A percentile compares a stretch with the other conserved stretches of the same genome.
Conservation (phyloP, 2,113 vertebrate genomes). For the Hemibates koningsi region DNA sequence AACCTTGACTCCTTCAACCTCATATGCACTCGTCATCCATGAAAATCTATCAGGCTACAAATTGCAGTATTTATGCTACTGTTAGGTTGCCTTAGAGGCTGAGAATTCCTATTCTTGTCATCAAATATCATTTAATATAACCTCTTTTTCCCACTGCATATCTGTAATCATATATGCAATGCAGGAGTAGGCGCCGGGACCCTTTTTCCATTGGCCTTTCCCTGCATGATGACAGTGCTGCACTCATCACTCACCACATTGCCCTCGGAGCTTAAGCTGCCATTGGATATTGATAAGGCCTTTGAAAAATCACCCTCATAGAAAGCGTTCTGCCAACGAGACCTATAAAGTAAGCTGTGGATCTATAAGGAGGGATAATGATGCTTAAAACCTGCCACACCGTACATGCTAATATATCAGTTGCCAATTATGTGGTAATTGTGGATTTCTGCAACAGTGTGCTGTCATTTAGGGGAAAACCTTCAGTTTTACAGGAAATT, state of each 20-base stretch:
- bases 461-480: not conserved
- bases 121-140: slow-evolving; percentile 5
- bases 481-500: not conserved
- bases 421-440: slow-evolving; percentile 38
- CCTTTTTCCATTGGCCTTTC: slow-evolving; percentile 29
- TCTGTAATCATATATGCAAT: slow-evolving; percentile 26
- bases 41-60: slow-evolving; percentile 10
- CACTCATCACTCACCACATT: slow-evolving; percentile 44
- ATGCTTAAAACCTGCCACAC: slow-evolving; percentile 43
- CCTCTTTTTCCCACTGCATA: not conserved
- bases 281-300: slow-evolving; percentile 54
- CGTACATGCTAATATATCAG: slow-evolving; percentile 40
- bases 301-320: slow-evolving; percentile 55
- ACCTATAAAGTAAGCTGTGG: slow-evolving; percentile 44
- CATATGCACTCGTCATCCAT: slow-evolving; percentile 1
- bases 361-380: slow-evolving; percentile 58
- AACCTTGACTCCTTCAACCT: slow-evolving; percentile 59
- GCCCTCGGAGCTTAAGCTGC: slow-evolving; percentile 38
- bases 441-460: not conserved
- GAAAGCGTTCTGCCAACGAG: slow-evolving; percentile 50
- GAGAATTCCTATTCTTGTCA: not conserved
- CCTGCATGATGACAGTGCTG: slow-evolving; percentile 30
- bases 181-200: not conserved
- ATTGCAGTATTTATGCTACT: slow-evolving; percentile 19
- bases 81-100: not conserved